Conservation (phyloP, 1,140 invertebrate species). For the Bombus waltoni region DNA sequence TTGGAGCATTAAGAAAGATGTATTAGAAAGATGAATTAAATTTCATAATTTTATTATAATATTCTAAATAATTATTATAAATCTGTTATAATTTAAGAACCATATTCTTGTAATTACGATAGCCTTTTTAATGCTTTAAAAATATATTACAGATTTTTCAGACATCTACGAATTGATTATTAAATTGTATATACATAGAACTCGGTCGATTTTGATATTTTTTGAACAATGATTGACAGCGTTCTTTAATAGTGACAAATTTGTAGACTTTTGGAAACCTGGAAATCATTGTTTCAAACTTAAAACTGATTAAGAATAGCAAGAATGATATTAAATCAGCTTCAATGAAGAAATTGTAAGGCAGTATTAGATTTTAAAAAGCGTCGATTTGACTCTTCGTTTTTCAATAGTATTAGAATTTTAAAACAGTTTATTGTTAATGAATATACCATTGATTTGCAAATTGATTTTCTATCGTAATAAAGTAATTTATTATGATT, state of each 20-base stretch:
- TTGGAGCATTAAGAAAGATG: neutral
- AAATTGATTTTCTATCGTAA: neutral
- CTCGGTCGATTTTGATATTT: slow-evolving; percentile 47
- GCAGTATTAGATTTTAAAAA: slow-evolving; percentile 48
- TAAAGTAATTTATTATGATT: no score
- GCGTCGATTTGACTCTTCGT: slow-evolving; percentile 35
- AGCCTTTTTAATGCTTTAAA: no score
- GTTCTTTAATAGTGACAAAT: neutral
- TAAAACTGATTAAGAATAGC: slow-evolving; percentile 33
- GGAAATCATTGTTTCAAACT: slow-evolving; percentile 31
- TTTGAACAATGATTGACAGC: slow-evolving; percentile 20
- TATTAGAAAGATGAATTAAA: neutral
- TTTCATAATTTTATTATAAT: neutral
- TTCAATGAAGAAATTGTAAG: slow-evolving; percentile 38
- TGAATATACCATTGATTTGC: neutral
- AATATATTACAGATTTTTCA: neutral
- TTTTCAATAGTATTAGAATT: neutral
- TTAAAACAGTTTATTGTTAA: neutral
- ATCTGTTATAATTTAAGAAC: no score
- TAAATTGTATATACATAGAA: slow-evolving; percentile 3
- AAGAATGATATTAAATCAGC: slow-evolving; percentile 48
- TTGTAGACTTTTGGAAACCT: neutral
- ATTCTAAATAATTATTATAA: no score
- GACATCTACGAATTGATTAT: neutral
- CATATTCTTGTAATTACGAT: no score